Base-by-base conservation (phyloP, 37 sponge, comb jelly and placozoan genomes). In the Cliona cf. orientalis region DNA sequence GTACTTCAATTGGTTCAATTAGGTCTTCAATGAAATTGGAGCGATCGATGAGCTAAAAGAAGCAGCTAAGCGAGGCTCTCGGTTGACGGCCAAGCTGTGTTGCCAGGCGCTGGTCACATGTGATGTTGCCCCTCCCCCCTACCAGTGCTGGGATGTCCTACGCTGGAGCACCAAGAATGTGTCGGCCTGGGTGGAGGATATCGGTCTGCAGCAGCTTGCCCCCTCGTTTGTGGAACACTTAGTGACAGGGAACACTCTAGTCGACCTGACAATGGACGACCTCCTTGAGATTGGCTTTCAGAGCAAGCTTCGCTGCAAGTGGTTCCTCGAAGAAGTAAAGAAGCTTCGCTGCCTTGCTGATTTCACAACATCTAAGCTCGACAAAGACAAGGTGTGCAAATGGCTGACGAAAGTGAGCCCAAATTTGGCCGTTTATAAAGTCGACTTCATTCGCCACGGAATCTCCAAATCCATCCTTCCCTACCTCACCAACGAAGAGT, bases 241-340 rank as follows among this genome's bases (percentile, higher is more conserved):
- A n/a, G 80, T 86, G 55, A 80, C 61, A 46, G 87, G 87, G 12
- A 45, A 37, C 26, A 71, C 80, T n/a, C 73, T 86, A 29, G n/a
- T 80, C 23, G 55, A 72, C 28, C 32, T 80, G 57, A 62, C 64
- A 17, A 21, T 65, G 29, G 80, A 79, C 36, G 87, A 86, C 42
- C 43, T 85, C 14, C 33, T 45, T 37, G 75, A 83, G 35, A 42
- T 85, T 11, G 86, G 86, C 19, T 56, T 70, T 43, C 19, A 49
- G 38, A 77, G 63, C 35, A 33, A n/a, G 22, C 42, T 85, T 6
- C 23, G 38, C 60, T 25, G 71, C 38, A 68, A 58, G 25, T 85
- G 86, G 86, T 66, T 86, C 14, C 46, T 86, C 46, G 38, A 73
- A 12, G 58, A 79, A 44, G 32, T 86, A 11, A 9, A 19, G 2